Conservation (phyloP, 2,797 vertebrate species). For the Spheniscus humboldti region DNA sequence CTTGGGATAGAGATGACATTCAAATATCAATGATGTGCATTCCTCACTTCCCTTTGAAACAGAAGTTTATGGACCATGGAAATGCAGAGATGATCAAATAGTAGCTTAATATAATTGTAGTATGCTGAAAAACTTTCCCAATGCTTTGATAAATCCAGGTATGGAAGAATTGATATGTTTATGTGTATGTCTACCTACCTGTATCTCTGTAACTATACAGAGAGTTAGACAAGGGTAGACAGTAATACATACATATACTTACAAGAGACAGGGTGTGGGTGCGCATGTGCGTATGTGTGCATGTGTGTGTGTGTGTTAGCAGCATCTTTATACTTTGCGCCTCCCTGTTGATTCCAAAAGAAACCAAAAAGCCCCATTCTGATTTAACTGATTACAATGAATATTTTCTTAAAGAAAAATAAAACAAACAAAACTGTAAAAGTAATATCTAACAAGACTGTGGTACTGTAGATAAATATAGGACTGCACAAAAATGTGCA, state of each 20-base stretch:
- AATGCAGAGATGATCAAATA: conserved; percentile 54
- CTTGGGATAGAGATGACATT: conserved; percentile 44
- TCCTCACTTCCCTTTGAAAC: conserved; percentile 85
- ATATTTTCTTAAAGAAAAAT: conserved; percentile 74
- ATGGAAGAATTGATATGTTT: conserved; percentile 86
- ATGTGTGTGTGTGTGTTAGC: conserved; percentile 77
- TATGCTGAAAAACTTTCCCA: conserved; percentile 60
- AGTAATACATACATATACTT: conserved; percentile 74
- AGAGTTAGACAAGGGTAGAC: conserved; percentile 41
- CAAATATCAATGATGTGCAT: conserved; percentile 96
- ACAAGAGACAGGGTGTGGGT: conserved; percentile 66
- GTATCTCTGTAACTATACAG: conserved; percentile 30
- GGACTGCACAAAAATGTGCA: conserved; percentile 83
- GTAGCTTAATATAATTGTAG: conserved; percentile 4
- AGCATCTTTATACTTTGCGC: conserved; percentile 99
- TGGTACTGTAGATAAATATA: conserved; percentile 78
- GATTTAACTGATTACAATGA: conserved; percentile 76
- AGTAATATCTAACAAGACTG: conserved; percentile 68
- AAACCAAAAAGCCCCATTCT: conserved; percentile 79
- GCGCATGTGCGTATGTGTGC: conserved; percentile 34
- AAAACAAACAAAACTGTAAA: conserved; percentile 61
- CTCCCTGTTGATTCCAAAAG: conserved; percentile 97
- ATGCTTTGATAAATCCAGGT: conserved; percentile 56
- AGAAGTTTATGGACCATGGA: conserved; percentile 63
- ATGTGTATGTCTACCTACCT: conserved; percentile 28